Conservation (phyloP, 2,113 vertebrate species). For the Aegithalos caudatus region DNA sequence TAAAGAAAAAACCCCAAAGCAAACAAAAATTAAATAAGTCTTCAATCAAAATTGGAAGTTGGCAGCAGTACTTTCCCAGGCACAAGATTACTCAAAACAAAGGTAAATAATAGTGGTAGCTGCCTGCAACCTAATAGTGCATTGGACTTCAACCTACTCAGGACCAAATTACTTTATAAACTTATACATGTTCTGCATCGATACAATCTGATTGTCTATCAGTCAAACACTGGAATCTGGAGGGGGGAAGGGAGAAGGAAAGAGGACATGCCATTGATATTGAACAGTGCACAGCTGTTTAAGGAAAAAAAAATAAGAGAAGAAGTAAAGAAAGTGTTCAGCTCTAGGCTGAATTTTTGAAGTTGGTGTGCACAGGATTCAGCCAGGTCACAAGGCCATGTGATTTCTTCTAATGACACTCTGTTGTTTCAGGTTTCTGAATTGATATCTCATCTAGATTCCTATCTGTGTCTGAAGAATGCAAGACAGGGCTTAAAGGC, state of each 20-base stretch:
- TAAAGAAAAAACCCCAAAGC: background rate
- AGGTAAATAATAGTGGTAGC: background rate
- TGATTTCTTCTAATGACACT: background rate
- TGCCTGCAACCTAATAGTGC: background rate
- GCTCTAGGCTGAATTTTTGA: background rate
- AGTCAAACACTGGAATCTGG: background rate
- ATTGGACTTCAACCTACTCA: background rate
- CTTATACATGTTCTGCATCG: background rate
- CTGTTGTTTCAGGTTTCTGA: background rate
- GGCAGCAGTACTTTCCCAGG: background rate
- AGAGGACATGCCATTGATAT: background rate
- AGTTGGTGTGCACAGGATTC: background rate
- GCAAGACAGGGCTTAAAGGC: background rate
- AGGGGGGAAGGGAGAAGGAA: background rate
- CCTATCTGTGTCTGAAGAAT: background rate
- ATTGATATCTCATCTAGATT: background rate
- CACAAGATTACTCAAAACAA: background rate
- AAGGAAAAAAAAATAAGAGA: background rate
- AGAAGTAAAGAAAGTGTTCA: background rate
- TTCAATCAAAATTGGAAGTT: background rate
- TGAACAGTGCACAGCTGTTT: background rate
- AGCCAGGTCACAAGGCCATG: background rate
- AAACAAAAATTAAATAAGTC: background rate
- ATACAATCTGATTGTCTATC: background rate
- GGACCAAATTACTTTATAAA: background rate